A percentile compares a stretch with the other conserved stretches of the same genome.
phyloP scores from a whole-genome alignment of 2,888 invertebrate species.

The Pocota personata region DNA sequence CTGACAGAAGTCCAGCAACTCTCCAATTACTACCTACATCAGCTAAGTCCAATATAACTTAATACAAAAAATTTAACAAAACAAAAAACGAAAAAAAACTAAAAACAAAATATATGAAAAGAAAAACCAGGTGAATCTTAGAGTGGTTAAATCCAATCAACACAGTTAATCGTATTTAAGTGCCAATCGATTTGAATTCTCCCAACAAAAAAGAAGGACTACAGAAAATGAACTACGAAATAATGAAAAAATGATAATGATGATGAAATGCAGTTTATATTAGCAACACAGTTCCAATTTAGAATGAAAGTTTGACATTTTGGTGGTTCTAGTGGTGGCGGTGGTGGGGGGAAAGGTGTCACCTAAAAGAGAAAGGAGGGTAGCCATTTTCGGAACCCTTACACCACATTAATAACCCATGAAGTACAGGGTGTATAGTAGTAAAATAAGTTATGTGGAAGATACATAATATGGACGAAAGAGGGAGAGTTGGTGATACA shows the following conservation, averaged over 20 bases:
- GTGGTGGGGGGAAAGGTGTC: slow-evolving; percentile 36
- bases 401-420: slow-evolving; percentile 62
- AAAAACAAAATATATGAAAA: background rate
- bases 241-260: slow-evolving; percentile 34
- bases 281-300: slow-evolving; percentile 67
- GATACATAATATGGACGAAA: slow-evolving; percentile 45
- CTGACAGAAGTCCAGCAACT: background rate
- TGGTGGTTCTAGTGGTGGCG: slow-evolving; percentile 37
- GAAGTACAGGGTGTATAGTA: slow-evolving; percentile 45
- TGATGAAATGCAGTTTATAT: slow-evolving; percentile 50
- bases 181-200: background rate
- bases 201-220: slow-evolving; percentile 15
- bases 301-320: slow-evolving; percentile 44
- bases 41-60: background rate
- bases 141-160: slow-evolving; percentile 7
- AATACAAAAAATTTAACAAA: background rate
- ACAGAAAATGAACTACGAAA: slow-evolving; percentile 21
- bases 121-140: background rate
- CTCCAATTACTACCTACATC: background rate
- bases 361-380: slow-evolving; percentile 40
- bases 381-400: slow-evolving; percentile 62
- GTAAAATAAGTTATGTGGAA: slow-evolving; percentile 41
- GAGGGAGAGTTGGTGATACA: slow-evolving; percentile 63
- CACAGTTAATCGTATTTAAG: slow-evolving; percentile 3
- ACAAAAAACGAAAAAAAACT: background rate